These are phyloP conservation scores for Phyllotreta striolata DNA, from an alignment of 2,888 invertebrate species.

Conservation along the genomic window DNA sequence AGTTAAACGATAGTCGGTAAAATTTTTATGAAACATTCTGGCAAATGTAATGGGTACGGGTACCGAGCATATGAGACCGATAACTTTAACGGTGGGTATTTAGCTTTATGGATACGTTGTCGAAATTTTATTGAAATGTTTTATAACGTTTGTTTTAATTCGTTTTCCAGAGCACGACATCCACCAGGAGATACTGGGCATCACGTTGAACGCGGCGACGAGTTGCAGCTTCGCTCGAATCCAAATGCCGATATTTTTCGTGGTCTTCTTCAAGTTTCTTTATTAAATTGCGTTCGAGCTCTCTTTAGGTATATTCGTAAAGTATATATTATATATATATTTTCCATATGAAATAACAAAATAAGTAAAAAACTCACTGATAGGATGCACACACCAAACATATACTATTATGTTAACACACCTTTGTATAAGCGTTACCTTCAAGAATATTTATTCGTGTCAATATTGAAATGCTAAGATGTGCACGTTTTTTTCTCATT, in stretches of 20 bases:
- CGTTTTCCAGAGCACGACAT: constrained; percentile 37
- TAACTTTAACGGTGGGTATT: too few relatives aligned
- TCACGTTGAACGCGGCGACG: constrained; percentile 24
- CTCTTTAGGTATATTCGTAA: constrained; percentile 38
- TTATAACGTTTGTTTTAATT: constrained; percentile 4
- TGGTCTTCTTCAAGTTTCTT: constrained; percentile 37
- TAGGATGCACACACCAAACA: constrained; percentile 56
- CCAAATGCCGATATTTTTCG: constrained; percentile 16
- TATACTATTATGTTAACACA: constrained; percentile 37
- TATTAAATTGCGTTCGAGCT: constrained; percentile 43
- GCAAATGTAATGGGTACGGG: too few relatives aligned
- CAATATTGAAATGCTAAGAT: constrained; percentile 42
- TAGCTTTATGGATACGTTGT: too few relatives aligned
- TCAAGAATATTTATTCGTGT: constrained; percentile 32
- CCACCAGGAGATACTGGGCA: constrained; percentile 34
- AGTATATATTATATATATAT: constrained; percentile 42
- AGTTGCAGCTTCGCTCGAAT: not conserved
- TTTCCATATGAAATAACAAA: constrained; percentile 37
- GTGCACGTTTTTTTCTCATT: constrained; percentile 45
- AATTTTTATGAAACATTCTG: too few relatives aligned
- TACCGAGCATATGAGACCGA: too few relatives aligned
- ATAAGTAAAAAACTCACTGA: constrained; percentile 52
- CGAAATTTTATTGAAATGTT: not conserved
- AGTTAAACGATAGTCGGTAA: too few relatives aligned
- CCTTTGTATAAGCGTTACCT: constrained; percentile 39